Base-by-base conservation (phyloP, 1,140 invertebrate genomes). In the Formica exsecta region DNA sequence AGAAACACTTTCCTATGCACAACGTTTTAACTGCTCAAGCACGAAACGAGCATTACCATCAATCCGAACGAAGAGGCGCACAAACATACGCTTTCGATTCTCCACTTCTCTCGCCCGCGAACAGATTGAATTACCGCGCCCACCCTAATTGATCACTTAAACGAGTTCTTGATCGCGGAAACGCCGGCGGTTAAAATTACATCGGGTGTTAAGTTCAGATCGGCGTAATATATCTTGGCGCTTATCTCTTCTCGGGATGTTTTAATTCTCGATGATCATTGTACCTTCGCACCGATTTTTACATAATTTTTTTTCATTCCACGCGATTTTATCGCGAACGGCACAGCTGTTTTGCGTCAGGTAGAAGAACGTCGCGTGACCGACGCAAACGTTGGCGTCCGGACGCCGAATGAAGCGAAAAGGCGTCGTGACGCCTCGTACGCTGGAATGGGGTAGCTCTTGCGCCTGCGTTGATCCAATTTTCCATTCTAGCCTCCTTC, bases 391-490 rank as follows among this genome's bases (percentile, higher is more conserved):
- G 54, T 83, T 74, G 68, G 70, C 79, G 79, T 74, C 29, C 41
- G 79, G 38, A 62, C 68, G 68, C 54, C 79, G 79, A 83, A 74
- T 83, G 79, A 83, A 48, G 79, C 38, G 68, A 74, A 81, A 74
- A 83, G 79, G 68, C 79, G 79, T 83, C 79, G 79, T 41, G 68
- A 83, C 54, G 79, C 79, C 36, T 71, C 77, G 68, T 73, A 83
- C 13, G 59, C 29, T 83, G 66, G 44, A 79, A 79, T 61, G 44
- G 68, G 38, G 38, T 36, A 48, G 79, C 79, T 62, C 57, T 83
- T 83, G 79, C 79, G 79, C 79, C 68, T 83, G 79, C 79, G 79
- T 83, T 74, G 51, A 74, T 74, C 79, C 57, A 74, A 13, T 83
- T 73, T 70, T 83, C 79, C 38, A 83, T 73, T 83, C 54, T 83